phyloP scores from a whole-genome alignment of 1,140 invertebrate species.

The Ooceraea biroi region DNA sequence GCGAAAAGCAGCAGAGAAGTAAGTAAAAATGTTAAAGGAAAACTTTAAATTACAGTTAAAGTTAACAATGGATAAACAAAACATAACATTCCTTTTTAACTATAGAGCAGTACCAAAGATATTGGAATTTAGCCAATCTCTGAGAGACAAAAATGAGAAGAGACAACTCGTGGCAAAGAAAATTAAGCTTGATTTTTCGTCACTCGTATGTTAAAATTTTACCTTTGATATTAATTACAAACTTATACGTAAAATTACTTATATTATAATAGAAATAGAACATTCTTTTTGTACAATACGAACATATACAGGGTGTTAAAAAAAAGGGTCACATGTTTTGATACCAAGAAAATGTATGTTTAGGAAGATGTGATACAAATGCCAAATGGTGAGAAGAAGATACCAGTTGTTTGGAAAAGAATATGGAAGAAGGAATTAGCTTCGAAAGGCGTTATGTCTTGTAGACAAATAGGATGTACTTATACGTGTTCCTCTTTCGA shows the following conservation, averaged over 20 bases:
- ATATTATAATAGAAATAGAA: no score
- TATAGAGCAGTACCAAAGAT: constrained; percentile 81
- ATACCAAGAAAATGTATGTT: constrained; percentile 35
- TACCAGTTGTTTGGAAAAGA: constrained; percentile 75
- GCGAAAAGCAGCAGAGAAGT: constrained; percentile 88
- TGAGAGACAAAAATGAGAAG: constrained; percentile 70
- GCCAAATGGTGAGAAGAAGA: constrained; percentile 70
- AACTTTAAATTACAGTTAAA: not conserved
- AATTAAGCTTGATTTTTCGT: constrained; percentile 20
- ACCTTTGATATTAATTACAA: not conserved
- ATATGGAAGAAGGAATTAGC: constrained; percentile 78
- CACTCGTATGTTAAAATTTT: constrained; percentile 39
- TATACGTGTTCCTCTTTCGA: constrained; percentile 71
- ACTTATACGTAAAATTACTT: not conserved
- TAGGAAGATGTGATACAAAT: constrained; percentile 76
- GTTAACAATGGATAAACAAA: not conserved
- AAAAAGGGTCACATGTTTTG: no score
- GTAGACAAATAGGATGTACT: constrained; percentile 78
- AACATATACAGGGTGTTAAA: not conserved
- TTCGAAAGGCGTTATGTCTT: constrained; percentile 65
- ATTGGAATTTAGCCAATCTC: constrained; percentile 76
- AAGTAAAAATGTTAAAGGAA: constrained; percentile 50
- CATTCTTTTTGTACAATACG: constrained; percentile 6
- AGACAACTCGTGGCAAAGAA: constrained; percentile 8
- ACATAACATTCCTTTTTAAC: constrained; percentile 43